Conservation (phyloP, 1,140 invertebrate genomes). For the Dermatophagoides farinae region DNA sequence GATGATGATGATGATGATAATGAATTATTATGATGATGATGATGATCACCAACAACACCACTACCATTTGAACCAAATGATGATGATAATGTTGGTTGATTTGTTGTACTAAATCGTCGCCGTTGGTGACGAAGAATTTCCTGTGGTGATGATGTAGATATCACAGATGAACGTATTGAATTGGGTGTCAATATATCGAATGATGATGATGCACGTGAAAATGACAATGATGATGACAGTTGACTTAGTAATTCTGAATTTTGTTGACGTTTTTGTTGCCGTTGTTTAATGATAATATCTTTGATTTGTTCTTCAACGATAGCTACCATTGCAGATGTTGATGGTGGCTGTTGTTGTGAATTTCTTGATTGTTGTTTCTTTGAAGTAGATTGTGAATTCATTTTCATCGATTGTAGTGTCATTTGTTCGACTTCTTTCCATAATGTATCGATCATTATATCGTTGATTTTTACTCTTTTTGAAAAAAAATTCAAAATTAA, state of each 20-base stretch:
- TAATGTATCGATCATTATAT: neutral
- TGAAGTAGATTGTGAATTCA: neutral
- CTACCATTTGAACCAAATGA: too few species aligned
- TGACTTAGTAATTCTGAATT: neutral
- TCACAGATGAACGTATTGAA: neutral
- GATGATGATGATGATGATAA: too few species aligned
- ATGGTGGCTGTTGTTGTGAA: neutral
- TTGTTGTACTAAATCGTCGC: too few species aligned
- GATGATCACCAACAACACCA: too few species aligned
- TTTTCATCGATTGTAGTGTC: neutral
- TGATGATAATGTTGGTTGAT: too few species aligned
- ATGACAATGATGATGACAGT: neutral
- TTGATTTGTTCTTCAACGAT: neutral
- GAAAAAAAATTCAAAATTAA: neutral
- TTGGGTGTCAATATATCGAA: neutral
- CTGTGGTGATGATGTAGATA: neutral
- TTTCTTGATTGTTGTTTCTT: neutral
- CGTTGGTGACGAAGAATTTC: neutral
- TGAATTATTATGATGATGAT: too few species aligned
- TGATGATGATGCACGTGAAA: neutral
- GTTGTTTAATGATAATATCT: neutral
- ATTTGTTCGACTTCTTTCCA: constrained; percentile 6
- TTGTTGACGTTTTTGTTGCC: neutral
- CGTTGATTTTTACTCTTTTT: neutral
- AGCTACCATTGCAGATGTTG: neutral